phyloP scores from a whole-genome alignment of 2,797 vertebrate species.

The Gymnoscopelus microlampas region DNA sequence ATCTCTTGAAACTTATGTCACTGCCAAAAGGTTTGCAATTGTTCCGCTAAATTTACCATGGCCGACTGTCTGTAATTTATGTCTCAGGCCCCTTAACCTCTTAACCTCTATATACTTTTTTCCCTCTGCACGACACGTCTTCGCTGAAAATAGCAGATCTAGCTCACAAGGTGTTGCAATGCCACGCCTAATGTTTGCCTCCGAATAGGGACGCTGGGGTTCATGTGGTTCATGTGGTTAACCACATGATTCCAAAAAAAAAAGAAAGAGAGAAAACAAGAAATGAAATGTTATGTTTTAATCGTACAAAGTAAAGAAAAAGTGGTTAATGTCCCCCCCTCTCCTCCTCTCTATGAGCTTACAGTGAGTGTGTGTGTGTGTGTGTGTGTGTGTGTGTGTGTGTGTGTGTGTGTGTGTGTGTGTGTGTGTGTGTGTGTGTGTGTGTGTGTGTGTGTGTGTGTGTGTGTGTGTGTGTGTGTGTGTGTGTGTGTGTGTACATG shows the following conservation, averaged over 20 bases:
- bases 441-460: conserved; percentile 1
- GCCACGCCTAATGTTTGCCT: no score
- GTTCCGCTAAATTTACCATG: conserved; percentile 50
- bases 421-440: not conserved
- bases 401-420: not conserved
- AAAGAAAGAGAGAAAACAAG: no score
- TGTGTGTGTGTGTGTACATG: not conserved
- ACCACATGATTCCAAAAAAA: no score
- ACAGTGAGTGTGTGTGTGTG: not conserved
- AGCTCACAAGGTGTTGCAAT: no score
- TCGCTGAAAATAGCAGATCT: no score
- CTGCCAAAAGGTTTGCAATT: conserved; percentile 44
- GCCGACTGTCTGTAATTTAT: conserved; percentile 62
- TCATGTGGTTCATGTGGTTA: no score
- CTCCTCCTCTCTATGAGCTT: not conserved
- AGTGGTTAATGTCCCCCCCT: not conserved
- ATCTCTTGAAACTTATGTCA: conserved; percentile 47
- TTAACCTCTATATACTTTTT: not conserved
- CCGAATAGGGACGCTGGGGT: no score
- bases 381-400: not conserved
- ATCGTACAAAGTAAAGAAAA: no score
- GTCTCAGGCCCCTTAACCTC: conserved; percentile 7
- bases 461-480: not conserved
- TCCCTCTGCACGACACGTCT: not conserved
- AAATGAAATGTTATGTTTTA: no score